Conservation (phyloP, 1,140 invertebrate genomes). For the Idris sp. region DNA sequence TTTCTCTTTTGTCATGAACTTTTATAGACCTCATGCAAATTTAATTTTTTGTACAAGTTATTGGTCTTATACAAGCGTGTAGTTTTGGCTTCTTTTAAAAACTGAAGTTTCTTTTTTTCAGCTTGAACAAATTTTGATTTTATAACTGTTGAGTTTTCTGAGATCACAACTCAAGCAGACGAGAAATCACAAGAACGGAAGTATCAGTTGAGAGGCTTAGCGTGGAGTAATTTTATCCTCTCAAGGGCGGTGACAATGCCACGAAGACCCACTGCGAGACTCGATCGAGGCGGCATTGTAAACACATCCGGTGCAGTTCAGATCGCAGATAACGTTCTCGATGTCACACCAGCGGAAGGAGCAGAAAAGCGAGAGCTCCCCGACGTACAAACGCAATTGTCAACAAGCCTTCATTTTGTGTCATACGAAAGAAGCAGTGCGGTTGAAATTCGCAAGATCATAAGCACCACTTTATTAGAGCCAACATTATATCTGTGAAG, state of each 20-base stretch:
- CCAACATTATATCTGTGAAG: neutral
- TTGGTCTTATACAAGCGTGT: no score
- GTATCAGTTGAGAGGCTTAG: constrained; percentile 13
- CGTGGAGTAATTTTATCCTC: constrained; percentile 58
- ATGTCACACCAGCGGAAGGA: constrained; percentile 22
- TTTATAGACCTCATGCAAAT: no score
- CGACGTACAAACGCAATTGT: constrained; percentile 25
- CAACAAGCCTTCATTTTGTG: constrained; percentile 16
- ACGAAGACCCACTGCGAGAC: constrained; percentile 30
- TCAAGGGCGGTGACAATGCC: constrained; percentile 46
- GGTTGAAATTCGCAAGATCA: constrained; percentile 7
- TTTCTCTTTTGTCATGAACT: constrained; percentile 1
- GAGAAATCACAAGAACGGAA: constrained; percentile 10
- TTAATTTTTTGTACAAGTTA: no score
- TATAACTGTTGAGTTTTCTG: neutral
- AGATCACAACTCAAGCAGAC: neutral
- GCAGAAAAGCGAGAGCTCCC: constrained; percentile 20
- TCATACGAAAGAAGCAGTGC: constrained; percentile 6
- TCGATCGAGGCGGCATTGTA: constrained; percentile 60
- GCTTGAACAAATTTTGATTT: no score
- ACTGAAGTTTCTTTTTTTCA: no score
- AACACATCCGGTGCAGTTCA: constrained; percentile 62
- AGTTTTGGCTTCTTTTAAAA: no score
- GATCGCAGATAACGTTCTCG: constrained; percentile 54
- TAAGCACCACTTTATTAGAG: constrained; percentile 27